A percentile compares a stretch with the other conserved stretches of the same genome.
phyloP scores from a whole-genome alignment of 2,888 invertebrate genomes.

The Selenia dentaria region DNA sequence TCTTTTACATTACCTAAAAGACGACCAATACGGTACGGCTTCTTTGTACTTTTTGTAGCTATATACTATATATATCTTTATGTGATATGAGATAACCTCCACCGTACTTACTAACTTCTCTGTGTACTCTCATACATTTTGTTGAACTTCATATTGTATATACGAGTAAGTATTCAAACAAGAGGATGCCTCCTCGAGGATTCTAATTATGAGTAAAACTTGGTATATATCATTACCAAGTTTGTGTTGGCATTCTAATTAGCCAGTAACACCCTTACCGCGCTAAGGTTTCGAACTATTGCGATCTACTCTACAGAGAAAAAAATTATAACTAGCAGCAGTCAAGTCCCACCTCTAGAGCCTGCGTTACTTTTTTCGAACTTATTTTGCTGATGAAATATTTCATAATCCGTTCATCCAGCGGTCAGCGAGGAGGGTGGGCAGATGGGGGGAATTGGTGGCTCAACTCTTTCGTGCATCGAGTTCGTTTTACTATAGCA shows the following conservation, averaged over 20 bases:
- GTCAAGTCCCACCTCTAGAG: conserved; percentile 35
- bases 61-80: too few relatives aligned
- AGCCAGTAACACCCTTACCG: not conserved
- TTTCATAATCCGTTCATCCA: conserved; percentile 74
- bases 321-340: conserved; percentile 40
- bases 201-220: not conserved
- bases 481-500: conserved; percentile 64
- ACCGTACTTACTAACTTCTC: too few relatives aligned
- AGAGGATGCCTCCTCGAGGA: not conserved
- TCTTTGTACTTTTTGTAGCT: too few relatives aligned
- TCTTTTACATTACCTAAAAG: too few relatives aligned
- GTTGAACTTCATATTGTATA: too few relatives aligned
- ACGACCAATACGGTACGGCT: too few relatives aligned
- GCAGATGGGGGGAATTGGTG: conserved; percentile 29
- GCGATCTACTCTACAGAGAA: conserved; percentile 28
- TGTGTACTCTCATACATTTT: too few relatives aligned
- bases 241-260: not conserved
- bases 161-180: not conserved
- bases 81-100: too few relatives aligned
- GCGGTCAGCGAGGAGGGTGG: conserved; percentile 58
- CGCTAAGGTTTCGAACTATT: conserved; percentile 7
- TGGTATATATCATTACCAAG: conserved; percentile 3
- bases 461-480: conserved; percentile 51
- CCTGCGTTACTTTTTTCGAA: conserved; percentile 45
- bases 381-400: conserved; percentile 67